Evolutionary conservation across 2,888 invertebrate species (phyloP).

Genomic region (Masnerella sp.): DNA sequence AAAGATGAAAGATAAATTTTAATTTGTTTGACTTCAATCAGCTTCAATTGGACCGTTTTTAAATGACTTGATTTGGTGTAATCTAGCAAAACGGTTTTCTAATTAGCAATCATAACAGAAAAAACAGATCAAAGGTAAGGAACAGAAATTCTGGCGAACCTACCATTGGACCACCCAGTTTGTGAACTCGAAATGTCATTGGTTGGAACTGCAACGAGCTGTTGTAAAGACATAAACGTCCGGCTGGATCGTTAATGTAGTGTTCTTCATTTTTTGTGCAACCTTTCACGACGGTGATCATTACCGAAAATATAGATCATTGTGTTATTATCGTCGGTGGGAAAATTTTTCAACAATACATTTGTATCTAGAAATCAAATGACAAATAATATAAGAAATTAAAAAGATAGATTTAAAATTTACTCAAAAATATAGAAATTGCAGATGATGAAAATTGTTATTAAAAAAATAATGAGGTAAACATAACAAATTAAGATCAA

Average conservation of each 20-base stretch:
- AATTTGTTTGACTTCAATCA: too few relatives aligned
- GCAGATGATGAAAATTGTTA: too few relatives aligned
- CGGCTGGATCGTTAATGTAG: slow-evolving; percentile 37
- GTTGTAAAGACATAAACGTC: slow-evolving; percentile 42
- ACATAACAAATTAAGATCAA: too few relatives aligned
- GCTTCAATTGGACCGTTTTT: too few relatives aligned
- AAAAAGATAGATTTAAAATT: too few relatives aligned
- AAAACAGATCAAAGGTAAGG: slow-evolving; percentile 12
- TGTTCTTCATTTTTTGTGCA: slow-evolving; percentile 16
- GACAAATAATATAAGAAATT: too few relatives aligned
- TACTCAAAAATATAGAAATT: too few relatives aligned
- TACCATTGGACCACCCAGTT: slow-evolving; percentile 39
- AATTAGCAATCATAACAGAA: slow-evolving; percentile 1
- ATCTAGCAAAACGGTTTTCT: slow-evolving; percentile 2
- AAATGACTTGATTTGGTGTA: neutral
- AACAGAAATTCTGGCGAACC: slow-evolving; percentile 22
- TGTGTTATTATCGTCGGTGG: neutral
- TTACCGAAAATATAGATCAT: slow-evolving; percentile 5
- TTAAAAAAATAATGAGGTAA: too few relatives aligned
- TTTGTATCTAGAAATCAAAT: too few relatives aligned
- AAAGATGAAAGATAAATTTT: too few relatives aligned
- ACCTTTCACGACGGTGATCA: slow-evolving; percentile 2
- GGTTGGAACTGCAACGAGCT: slow-evolving; percentile 32
- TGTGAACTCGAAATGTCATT: slow-evolving; percentile 34
- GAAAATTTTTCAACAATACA: too few relatives aligned